phyloP scores from a whole-genome alignment of 2,888 invertebrate species.

The Conus canariensis region DNA sequence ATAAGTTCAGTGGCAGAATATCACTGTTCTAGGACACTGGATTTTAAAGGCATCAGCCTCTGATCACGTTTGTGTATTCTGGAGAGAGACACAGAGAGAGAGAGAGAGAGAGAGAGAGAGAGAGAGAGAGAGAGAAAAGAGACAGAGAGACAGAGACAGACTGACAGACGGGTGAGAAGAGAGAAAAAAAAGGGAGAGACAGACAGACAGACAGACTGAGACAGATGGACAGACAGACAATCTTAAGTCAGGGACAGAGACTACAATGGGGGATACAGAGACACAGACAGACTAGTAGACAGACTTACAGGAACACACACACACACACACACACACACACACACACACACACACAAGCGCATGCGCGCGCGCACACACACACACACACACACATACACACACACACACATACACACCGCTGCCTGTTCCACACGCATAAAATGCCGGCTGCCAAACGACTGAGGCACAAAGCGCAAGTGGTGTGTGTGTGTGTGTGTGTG shows the following conservation, averaged over 20 bases:
- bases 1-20: too few species aligned
- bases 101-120: too few species aligned
- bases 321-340: not conserved
- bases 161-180: not conserved
- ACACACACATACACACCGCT: not conserved
- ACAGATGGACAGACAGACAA: not conserved
- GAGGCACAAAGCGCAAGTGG: too few species aligned
- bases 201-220: not conserved
- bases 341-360: not conserved
- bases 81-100: too few species aligned
- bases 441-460: not conserved
- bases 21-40: too few species aligned
- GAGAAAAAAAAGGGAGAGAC: not conserved
- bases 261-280: not conserved
- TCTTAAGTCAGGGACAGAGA: not conserved
- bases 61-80: too few species aligned
- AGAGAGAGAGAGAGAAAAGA: too few species aligned
- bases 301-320: not conserved
- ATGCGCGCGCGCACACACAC: too few species aligned
- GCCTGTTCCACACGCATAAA: not conserved
- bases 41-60: too few species aligned
- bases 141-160: not conserved
- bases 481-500: not conserved
- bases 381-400: not conserved
- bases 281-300: not conserved